Conservation (phyloP, 2,797 vertebrate genomes). For the Psittacula echo region DNA sequence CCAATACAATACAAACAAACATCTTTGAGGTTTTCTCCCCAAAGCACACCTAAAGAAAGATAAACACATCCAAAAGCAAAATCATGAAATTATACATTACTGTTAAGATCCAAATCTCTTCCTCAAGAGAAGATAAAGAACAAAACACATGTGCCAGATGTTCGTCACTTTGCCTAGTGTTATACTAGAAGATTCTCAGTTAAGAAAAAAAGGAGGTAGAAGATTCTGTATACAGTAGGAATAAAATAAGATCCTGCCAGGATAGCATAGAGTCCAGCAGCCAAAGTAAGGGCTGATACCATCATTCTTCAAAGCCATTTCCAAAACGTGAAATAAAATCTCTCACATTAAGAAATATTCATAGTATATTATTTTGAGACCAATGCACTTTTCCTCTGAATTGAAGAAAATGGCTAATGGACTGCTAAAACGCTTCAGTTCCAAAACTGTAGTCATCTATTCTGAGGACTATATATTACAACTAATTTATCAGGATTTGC, state of each 20-base stretch:
- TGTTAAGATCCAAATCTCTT: not conserved
- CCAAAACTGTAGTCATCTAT: not conserved
- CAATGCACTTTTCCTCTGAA: not conserved
- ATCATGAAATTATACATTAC: not conserved
- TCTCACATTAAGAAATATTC: not conserved
- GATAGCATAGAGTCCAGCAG: not conserved
- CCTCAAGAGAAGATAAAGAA: not conserved
- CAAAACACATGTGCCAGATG: not conserved
- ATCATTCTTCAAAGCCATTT: not conserved
- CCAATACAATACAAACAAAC: not conserved
- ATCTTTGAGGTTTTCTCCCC: not conserved
- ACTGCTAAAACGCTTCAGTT: constrained; percentile 1
- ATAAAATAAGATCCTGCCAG: not conserved
- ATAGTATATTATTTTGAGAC: not conserved
- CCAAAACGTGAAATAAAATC: not conserved
- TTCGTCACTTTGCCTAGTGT: not conserved
- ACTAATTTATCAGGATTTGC: constrained; percentile 38
- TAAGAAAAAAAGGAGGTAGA: not conserved
- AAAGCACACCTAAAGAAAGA: not conserved
- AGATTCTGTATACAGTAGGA: not conserved
- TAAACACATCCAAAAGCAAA: not conserved
- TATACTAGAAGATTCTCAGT: not conserved
- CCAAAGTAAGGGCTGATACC: not conserved
- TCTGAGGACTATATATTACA: not conserved
- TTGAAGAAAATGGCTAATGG: not conserved